A percentile compares a stretch with the other conserved stretches of the same genome.
Conservation (phyloP, 2,888 invertebrate genomes). For the Monoplex corrugatus region DNA sequence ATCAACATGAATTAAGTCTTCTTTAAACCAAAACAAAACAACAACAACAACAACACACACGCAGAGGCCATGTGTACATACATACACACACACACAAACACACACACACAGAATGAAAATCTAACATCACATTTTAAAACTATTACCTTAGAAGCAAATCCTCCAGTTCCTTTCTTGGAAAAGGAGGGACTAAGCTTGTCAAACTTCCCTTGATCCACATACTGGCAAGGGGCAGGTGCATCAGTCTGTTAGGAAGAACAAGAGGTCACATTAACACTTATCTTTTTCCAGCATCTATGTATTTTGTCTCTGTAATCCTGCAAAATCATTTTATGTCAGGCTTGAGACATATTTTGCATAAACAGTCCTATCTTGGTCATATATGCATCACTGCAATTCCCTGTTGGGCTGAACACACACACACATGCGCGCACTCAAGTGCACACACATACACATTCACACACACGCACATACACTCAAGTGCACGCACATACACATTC, state of each 20-base stretch:
- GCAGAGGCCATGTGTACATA: neutral
- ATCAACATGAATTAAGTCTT: too few relatives aligned
- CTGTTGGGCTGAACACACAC: neutral
- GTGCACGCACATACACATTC: neutral
- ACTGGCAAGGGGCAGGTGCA: slow-evolving; percentile 80
- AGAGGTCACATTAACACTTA: slow-evolving; percentile 35
- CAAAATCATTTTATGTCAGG: too few relatives aligned
- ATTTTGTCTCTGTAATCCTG: too few relatives aligned
- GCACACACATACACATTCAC: neutral
- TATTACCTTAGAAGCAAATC: slow-evolving; percentile 79
- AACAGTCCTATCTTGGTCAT: too few relatives aligned
- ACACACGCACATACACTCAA: too few relatives aligned
- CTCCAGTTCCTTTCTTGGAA: slow-evolving; percentile 80
- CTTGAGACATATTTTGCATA: too few relatives aligned
- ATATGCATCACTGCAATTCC: too few relatives aligned
- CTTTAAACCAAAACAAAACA: too few relatives aligned
- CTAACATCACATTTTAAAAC: neutral
- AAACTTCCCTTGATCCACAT: slow-evolving; percentile 67
- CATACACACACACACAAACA: neutral
- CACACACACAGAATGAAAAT: neutral
- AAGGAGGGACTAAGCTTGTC: slow-evolving; percentile 73
- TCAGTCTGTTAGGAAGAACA: slow-evolving; percentile 70
- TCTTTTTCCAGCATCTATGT: too few relatives aligned
- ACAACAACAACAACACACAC: neutral
- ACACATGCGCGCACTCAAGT: neutral